phyloP scores from a whole-genome alignment of 2,797 vertebrate species.

The Urosaurus nigricauda region DNA sequence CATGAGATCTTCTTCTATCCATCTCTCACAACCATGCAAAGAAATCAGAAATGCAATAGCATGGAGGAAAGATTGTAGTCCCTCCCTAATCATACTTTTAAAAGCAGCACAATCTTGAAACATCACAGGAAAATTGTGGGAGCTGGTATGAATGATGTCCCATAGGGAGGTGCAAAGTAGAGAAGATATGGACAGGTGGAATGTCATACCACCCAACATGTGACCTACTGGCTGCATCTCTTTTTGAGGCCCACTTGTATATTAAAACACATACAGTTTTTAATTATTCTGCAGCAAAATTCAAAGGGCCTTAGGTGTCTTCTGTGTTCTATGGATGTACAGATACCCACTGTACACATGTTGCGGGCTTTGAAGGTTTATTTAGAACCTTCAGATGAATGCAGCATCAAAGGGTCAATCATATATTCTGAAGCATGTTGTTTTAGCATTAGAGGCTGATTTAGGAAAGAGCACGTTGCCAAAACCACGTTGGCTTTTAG shows the following conservation, averaged over 20 bases:
- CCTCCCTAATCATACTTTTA: background rate
- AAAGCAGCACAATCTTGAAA: background rate
- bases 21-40: too few relatives aligned
- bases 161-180: background rate
- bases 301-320: background rate
- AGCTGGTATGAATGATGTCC: background rate
- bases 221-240: background rate
- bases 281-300: slow-evolving; percentile 37
- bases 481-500: slow-evolving; percentile 7
- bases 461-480: slow-evolving; percentile 28
- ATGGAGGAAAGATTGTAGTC: too few relatives aligned
- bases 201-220: slow-evolving; percentile 12
- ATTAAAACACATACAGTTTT: background rate
- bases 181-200: background rate
- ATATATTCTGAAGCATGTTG: slow-evolving; percentile 51
- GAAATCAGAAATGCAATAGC: too few relatives aligned
- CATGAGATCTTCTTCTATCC: too few relatives aligned
- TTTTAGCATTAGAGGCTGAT: slow-evolving; percentile 40
- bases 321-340: background rate
- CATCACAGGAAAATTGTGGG: too few relatives aligned
- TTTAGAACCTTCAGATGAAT: slow-evolving; percentile 29
- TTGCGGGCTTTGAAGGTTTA: slow-evolving; percentile 35
- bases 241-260: background rate
- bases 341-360: slow-evolving; percentile 9
- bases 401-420: slow-evolving; percentile 34